Percentiles rank a stretch among this genome's conserved stretches.
Evolutionary conservation across 2,113 vertebrate species (phyloP).

Genomic region (Lepisosteus osseus): DNA sequence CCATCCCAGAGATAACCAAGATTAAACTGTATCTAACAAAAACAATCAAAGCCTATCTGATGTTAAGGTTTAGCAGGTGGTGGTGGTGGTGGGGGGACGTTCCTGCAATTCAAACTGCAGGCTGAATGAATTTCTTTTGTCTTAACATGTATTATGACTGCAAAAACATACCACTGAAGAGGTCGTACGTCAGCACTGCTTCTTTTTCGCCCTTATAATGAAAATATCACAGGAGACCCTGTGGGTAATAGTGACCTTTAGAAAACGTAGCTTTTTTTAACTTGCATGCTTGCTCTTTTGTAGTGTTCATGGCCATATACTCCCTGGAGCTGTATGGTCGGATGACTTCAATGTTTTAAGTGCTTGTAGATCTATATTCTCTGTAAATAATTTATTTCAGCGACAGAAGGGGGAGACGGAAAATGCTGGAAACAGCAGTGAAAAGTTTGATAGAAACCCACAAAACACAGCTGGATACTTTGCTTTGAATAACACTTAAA

Average conservation of each 20-base stretch:
- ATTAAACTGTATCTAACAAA: constrained; percentile 67
- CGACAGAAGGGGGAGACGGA: constrained; percentile 24
- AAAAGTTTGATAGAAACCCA: too few species aligned
- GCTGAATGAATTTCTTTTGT: constrained; percentile 24
- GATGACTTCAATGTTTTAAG: constrained; percentile 47
- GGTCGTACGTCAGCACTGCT: constrained; percentile 31
- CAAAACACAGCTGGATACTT: too few species aligned
- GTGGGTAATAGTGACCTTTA: constrained; percentile 67
- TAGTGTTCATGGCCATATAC: constrained; percentile 54
- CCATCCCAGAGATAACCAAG: constrained; percentile 59
- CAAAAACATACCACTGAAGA: constrained; percentile 49
- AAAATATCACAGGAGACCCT: constrained; percentile 65
- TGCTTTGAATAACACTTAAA: too few species aligned
- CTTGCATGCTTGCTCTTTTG: constrained; percentile 61
- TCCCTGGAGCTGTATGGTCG: constrained; percentile 45
- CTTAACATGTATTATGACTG: constrained; percentile 27
- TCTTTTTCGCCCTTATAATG: constrained; percentile 52
- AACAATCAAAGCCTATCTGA: constrained; percentile 74
- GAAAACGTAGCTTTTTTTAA: constrained; percentile 49
- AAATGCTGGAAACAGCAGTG: too few species aligned
- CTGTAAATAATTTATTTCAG: constrained; percentile 60
- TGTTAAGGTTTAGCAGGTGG: constrained; percentile 47
- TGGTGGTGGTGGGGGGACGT: constrained; percentile 27
- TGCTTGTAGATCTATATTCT: constrained; percentile 54
- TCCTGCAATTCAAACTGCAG: constrained; percentile 47